Conservation (phyloP, 2,888 invertebrate species). For the Papilio demoleus region DNA sequence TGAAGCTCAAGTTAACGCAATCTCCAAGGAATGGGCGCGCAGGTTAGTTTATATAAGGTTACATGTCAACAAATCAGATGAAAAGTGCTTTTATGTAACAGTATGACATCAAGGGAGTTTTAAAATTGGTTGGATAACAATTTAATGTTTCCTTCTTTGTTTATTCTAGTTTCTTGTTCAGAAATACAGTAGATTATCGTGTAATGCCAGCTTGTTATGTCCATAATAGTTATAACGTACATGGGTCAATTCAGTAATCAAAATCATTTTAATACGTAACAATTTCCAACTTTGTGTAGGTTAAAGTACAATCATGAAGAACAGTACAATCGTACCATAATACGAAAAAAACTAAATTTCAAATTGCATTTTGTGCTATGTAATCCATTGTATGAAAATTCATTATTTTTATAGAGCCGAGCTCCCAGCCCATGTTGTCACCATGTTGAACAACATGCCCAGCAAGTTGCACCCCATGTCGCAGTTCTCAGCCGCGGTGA, state of each 20-base stretch:
- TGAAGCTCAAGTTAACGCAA: conserved; percentile 86
- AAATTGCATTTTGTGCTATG: neutral
- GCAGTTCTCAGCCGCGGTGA: conserved; percentile 95
- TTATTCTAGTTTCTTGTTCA: neutral
- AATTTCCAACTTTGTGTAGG: conserved; percentile 10
- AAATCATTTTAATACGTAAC: conserved; percentile 11
- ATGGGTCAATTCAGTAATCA: neutral
- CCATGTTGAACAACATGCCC: conserved; percentile 96
- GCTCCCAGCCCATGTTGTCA: conserved; percentile 95
- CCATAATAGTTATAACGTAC: neutral
- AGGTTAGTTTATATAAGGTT: conserved; percentile 56
- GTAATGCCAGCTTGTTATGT: neutral
- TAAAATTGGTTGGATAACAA: too few relatives aligned
- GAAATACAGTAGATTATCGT: neutral
- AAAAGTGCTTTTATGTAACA: too few relatives aligned
- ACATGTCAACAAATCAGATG: too few relatives aligned
- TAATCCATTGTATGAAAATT: too few relatives aligned
- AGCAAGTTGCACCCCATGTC: conserved; percentile 96
- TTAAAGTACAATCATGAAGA: neutral
- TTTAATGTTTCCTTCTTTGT: too few relatives aligned
- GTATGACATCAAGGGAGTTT: too few relatives aligned
- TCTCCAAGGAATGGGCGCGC: conserved; percentile 92
- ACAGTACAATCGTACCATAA: neutral
- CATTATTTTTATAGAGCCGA: conserved; percentile 85
- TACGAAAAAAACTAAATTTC: neutral